phyloP scores from a whole-genome alignment of 2,797 vertebrate genomes.

The Leptoclinus maculatus region DNA sequence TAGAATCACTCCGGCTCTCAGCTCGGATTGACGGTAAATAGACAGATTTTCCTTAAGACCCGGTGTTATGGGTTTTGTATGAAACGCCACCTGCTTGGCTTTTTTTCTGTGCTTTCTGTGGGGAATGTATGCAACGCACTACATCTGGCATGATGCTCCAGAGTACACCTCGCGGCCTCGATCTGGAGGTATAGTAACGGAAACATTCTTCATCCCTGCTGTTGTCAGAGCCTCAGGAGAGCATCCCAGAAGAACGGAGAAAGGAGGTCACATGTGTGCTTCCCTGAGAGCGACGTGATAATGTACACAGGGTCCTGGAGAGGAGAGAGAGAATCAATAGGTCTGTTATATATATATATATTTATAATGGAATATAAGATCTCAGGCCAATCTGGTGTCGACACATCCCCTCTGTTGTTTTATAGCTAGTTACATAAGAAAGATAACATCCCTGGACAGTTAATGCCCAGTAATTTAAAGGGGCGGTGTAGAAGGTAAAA shows the following conservation, averaged over 20 bases:
- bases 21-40: constrained; percentile 51
- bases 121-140: neutral
- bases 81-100: constrained; percentile 9
- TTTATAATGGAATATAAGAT: constrained; percentile 38
- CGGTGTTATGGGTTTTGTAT: constrained; percentile 12
- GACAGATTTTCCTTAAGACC: constrained; percentile 44
- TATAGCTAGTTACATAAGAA: constrained; percentile 12
- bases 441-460: constrained; percentile 24
- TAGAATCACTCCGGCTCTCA: constrained; percentile 34
- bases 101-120: neutral
- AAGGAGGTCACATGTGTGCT: constrained; percentile 60
- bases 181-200: constrained; percentile 44
- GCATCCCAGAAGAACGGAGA: constrained; percentile 46
- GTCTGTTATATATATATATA: constrained; percentile 33
- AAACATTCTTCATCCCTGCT: constrained; percentile 58
- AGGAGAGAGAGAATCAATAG: constrained; percentile 50
- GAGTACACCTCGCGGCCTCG: constrained; percentile 26
- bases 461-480: neutral
- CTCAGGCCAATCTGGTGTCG: constrained; percentile 25
- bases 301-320: constrained; percentile 55
- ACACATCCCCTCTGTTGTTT: constrained; percentile 51
- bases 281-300: constrained; percentile 39
- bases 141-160: constrained; percentile 19
- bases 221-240: constrained; percentile 55
- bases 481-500: neutral